These are phyloP conservation scores for Amphipoea oculea DNA, from an alignment of 2,888 invertebrate species.

Conservation along the genomic window DNA sequence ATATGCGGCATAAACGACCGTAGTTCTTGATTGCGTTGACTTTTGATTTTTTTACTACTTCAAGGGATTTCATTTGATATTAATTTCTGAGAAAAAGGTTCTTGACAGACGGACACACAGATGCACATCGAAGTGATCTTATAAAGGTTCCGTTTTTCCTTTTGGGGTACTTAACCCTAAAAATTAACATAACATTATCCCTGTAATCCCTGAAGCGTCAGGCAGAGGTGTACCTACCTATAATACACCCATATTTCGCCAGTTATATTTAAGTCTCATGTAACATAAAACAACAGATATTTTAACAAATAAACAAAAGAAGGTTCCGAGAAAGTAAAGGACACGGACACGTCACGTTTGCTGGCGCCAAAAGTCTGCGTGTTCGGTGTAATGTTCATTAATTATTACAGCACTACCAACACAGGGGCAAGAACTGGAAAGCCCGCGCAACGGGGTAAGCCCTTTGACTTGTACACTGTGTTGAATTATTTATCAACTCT, in stretches of 20 bases:
- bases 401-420: slow-evolving; percentile 31
- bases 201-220: neutral
- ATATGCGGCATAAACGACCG: too few species aligned
- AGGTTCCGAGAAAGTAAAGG: neutral
- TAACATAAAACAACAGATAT: neutral
- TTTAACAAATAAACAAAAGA: neutral
- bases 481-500: slow-evolving; percentile 32
- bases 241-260: neutral
- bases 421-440: slow-evolving; percentile 30
- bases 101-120: too few species aligned
- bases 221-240: neutral
- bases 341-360: slow-evolving; percentile 4
- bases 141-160: too few species aligned
- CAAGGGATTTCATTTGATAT: too few species aligned
- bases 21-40: too few species aligned
- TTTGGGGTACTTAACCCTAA: too few species aligned
- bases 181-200: too few species aligned
- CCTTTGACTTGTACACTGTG: slow-evolving; percentile 12
- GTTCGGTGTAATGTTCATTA: slow-evolving; percentile 21
- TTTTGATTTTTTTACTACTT: too few species aligned
- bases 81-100: too few species aligned
- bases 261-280: too few species aligned
- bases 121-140: too few species aligned
- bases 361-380: slow-evolving; percentile 7
- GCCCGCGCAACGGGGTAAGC: slow-evolving; percentile 11